These are phyloP conservation scores for Acronicta leporina DNA, from an alignment of 2,888 invertebrate genomes.

Conservation along the genomic window DNA sequence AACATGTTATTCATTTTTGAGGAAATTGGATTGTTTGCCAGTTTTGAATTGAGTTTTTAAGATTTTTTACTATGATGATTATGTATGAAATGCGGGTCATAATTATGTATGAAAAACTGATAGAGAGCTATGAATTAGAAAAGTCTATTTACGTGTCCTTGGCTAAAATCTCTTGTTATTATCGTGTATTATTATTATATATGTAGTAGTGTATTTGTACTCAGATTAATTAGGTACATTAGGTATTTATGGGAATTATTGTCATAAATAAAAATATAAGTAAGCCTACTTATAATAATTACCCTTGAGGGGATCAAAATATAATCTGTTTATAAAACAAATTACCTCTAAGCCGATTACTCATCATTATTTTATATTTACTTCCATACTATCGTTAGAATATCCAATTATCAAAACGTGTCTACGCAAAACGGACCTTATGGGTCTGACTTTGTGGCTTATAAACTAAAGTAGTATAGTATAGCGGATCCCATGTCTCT, in stretches of 20 bases:
- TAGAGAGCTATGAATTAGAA: too few species aligned
- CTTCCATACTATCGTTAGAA: conserved; percentile 15
- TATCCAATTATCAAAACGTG: conserved; percentile 6
- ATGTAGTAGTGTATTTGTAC: too few species aligned
- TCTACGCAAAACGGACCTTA: conserved; percentile 23
- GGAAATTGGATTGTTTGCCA: conserved; percentile 26
- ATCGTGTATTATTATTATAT: too few species aligned
- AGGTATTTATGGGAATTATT: too few species aligned
- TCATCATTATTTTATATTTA: conserved; percentile 22
- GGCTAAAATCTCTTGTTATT: too few species aligned
- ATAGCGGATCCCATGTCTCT: conserved; percentile 20
- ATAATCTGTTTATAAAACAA: conserved; percentile 9
- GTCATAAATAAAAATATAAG: too few species aligned
- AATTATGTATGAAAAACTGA: too few species aligned
- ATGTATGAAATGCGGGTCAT: too few species aligned
- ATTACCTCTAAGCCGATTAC: conserved; percentile 16
- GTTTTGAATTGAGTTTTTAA: neutral
- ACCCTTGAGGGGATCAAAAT: too few species aligned
- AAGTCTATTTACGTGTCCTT: too few species aligned
- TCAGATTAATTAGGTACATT: too few species aligned
- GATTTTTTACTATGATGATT: neutral
- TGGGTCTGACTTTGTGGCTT: conserved; percentile 28
- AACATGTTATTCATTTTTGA: conserved; percentile 1
- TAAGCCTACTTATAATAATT: neutral
- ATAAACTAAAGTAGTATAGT: conserved; percentile 44